Base-by-base conservation (phyloP, 2,888 invertebrate species). In the Tetrapedia diversipes region DNA sequence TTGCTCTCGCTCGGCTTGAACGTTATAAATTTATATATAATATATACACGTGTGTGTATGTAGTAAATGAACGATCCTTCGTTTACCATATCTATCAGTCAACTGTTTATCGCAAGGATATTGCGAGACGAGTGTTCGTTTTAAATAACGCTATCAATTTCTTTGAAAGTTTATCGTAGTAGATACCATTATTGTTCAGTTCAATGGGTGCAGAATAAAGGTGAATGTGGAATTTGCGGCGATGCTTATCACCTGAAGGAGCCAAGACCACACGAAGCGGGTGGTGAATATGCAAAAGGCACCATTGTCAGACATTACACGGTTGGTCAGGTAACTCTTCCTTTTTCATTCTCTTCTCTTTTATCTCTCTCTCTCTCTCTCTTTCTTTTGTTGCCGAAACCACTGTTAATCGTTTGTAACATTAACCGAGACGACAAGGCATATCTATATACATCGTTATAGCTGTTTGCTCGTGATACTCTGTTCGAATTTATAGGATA, bases 211-310 rank as follows among this genome's bases (percentile, higher is more conserved):
- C 95, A 96, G 92, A 97, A 97, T 90, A 92, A 93, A 41, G 98
- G 98, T 0, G 94, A 95, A 84, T 98, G 98, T 89, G 98, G 98
- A 0, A 94, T 97, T 43, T 98, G 98, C 89, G 98, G 98, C 0
- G 98, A 98, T 91, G 95, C 97, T 2, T 95, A 95, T 89, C 95
- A 96, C 82, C 92, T 95, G 11, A 92, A 91, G 14, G 92, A 92
- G 67, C 97, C 97, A 0, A 93, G 97, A n/a, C 96, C 96, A 0
- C 97, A 98, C 89, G 98, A 98, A 92, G 97, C 97, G 0, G 97
- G 97, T 4, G 98, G 98, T 8, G 94, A 95, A 91, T 98, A 94
- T 89, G 97, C 96, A 51, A 96, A 96, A 92, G 97, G 97, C 37
- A 96, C 97, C 85, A 95, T 97, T 83, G 95, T 95, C 29, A 93